phyloP scores from a whole-genome alignment of 2,113 vertebrate genomes.

The Saccopteryx bilineata region DNA sequence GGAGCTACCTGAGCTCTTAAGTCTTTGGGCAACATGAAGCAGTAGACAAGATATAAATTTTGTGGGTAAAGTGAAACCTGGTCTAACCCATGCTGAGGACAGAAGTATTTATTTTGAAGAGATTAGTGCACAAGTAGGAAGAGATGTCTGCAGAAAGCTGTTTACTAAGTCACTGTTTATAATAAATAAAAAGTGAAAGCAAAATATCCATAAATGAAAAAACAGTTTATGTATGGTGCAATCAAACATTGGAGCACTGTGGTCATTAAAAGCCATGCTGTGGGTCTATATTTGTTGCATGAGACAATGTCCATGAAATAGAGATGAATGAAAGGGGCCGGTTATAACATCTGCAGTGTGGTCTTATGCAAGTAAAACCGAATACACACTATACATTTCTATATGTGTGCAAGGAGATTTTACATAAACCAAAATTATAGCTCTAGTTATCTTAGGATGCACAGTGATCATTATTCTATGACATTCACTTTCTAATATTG shows the following conservation, averaged over 20 bases:
- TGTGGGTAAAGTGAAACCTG: not conserved
- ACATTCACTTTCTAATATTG: constrained; percentile 18
- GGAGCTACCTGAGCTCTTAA: not conserved
- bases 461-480: not conserved
- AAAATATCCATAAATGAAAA: constrained; percentile 12
- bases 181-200: constrained; percentile 49
- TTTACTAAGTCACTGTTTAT: constrained; percentile 34
- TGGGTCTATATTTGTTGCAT: not conserved
- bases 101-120: constrained; percentile 54
- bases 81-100: not conserved
- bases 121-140: constrained; percentile 1
- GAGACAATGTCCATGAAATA: not conserved
- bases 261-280: constrained; percentile 2
- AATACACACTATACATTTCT: not conserved
- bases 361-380: not conserved
- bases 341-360: not conserved
- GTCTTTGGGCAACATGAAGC: constrained; percentile 12
- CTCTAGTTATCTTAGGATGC: not conserved
- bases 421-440: constrained; percentile 22
- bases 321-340: not conserved
- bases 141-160: not conserved
- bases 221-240: not conserved
- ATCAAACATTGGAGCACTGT: not conserved
- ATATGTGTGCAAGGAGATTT: not conserved
- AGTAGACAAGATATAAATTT: constrained; percentile 22